Evolutionary conservation across 2,888 invertebrate species (phyloP), one percentile per base, ranked within the genome.

Genomic region (Ametastegia equiseti): DNA sequence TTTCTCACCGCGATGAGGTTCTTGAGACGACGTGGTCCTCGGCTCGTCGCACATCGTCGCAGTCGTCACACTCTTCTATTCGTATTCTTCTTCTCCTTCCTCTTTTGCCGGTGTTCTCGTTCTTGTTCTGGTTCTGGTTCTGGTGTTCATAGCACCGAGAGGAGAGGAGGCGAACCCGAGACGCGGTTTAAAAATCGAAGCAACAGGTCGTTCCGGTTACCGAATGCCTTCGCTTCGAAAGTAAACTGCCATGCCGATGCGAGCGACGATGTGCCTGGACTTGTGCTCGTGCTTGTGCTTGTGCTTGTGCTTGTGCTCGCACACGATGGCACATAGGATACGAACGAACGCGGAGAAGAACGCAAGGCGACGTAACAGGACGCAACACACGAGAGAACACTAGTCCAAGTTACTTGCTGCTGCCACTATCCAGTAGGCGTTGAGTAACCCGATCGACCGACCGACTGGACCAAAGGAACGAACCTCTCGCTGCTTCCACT

Each of bases 161-260:
- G 47, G 23, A 71, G 7, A 23, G 30, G 27, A 42, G 36, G 67
- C 50, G 75, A 75, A 75, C 75, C 75, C 54, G 75, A 75, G 75
- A 75, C 54, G 75, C 9, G 54, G 15, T 75, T 75, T 13, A 75
- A 75, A 75, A 75, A 75, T 75, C 75, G 33, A 75, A 50, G 36
- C 60, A 86, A 86, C 86, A 86, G 86, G 86, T 86, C 85, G 86
- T 84, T 84, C 83, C 81, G 69, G 80, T 82, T 78, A 84, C 81
- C 81, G 81, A 75, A 75, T 36, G 36, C 50, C 75, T 54, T 36
- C 54, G 19, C 47, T n/a, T 39, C 13, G 42, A 42, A 45, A 47
- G 45, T n/a, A n/a, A n/a, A n/a, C n/a, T 47, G 71, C 47, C 36
- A 42, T 47, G 60, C 5, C 42, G 42, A 42, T n/a, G n/a, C 42